Base-by-base conservation (phyloP, 2,113 vertebrate genomes). In the Montifringilla adamsi region DNA sequence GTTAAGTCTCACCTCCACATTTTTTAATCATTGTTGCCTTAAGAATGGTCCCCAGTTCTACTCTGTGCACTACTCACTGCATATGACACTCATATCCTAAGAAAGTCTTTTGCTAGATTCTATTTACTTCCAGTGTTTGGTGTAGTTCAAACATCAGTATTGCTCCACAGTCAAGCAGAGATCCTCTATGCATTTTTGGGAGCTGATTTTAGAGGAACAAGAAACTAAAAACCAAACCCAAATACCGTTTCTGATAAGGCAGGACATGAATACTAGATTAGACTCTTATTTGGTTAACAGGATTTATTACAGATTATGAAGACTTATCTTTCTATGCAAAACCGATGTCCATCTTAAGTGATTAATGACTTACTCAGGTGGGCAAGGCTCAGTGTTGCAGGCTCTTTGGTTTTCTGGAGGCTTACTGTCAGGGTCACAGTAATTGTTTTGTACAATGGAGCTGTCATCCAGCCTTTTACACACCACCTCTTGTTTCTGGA, bases 301-400 rank as follows among this genome's bases (percentile, higher is more conserved):
- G 7, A 66, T 69, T 73, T 63, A 60, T 56, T 49, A 66, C 1
- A 52, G 30, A 49, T 62, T 30, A 68, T 8, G 24, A 55, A 90
- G 20, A 58, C 5, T 69, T 21, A 46, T 62, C 13, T 39, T 47
- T 16, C 41, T 49, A 26, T 12, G 20, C 27, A 92, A 92, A 95
- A 93, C n/a, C 66, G 2, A 72, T 20, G 22, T 69, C 5, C 43
- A n/a, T 87, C 30, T 90, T 35, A 56, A 46, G 33, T 41, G 35
- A 69, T 80, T 47, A 91, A 39, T 39, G 10, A 99, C 99, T 97
- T 98, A 99, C 99, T 99, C 99, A n/a, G 99, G 98, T 69, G 99
- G 99, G 91, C 99, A 99, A n/a, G 99, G 98, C 98, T 99, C 99
- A 56, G 98, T 98, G 96, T 99, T 99, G 98, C 99, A 99, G 97